These are phyloP conservation scores for Erpornis zantholeuca DNA, from an alignment of 2,113 vertebrate species.

Conservation along the genomic window DNA sequence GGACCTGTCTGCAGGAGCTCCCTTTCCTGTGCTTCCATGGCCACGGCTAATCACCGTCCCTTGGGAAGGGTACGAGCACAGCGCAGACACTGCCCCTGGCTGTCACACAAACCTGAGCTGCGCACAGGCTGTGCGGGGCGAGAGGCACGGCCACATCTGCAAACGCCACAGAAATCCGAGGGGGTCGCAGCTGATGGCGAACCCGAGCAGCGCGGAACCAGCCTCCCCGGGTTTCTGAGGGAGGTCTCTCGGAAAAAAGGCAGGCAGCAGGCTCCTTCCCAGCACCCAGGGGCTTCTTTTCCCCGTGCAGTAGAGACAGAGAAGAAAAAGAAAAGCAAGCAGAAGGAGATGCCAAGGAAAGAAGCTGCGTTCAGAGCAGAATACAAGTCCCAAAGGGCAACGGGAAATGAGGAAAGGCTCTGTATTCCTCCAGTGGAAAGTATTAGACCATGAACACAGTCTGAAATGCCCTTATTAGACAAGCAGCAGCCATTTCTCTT, in stretches of 20 bases:
- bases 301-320: background rate
- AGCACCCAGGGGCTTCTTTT: background rate
- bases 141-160: background rate
- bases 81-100: background rate
- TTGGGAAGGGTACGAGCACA: background rate
- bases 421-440: slow-evolving; percentile 31
- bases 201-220: accelerated
- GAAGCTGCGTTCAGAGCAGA: background rate
- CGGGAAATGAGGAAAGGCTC: slow-evolving; percentile 2
- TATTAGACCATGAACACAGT: background rate
- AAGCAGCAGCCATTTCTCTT: slow-evolving; percentile 4
- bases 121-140: background rate
- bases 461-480: background rate
- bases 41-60: accelerated
- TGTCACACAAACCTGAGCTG: background rate
- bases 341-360: background rate
- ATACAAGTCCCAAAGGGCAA: background rate
- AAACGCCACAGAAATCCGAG: background rate
- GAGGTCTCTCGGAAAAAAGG: background rate
- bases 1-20: background rate
- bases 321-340: background rate
- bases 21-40: background rate
- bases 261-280: background rate
- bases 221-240: accelerated
- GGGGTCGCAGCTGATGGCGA: background rate